These are phyloP conservation scores for Panurus biarmicus DNA, from an alignment of 2,113 vertebrate species.

Conservation along the genomic window DNA sequence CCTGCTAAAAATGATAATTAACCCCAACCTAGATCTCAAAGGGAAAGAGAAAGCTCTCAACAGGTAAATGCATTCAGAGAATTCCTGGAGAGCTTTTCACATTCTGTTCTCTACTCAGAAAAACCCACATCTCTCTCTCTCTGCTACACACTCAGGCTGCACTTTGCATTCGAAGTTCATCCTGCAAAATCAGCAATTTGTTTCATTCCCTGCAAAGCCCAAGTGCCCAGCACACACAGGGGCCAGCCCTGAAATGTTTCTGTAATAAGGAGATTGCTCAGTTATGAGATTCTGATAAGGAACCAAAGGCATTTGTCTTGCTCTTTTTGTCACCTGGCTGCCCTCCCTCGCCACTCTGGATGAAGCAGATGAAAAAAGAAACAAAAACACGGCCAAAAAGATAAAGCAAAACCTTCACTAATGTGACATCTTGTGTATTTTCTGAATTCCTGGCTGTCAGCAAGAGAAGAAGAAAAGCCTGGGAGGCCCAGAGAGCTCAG, in stretches of 20 bases:
- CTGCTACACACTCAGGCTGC: not conserved
- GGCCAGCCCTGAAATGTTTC: not conserved
- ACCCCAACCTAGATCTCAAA: not conserved
- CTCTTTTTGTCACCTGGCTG: not conserved
- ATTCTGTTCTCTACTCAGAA: not conserved
- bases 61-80: not conserved
- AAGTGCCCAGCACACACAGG: not conserved
- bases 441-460: constrained; percentile 33
- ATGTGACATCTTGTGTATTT: not conserved
- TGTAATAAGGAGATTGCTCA: not conserved
- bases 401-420: not conserved
- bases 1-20: constrained; percentile 22
- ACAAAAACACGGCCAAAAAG: not conserved
- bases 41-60: not conserved
- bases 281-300: not conserved
- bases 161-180: not conserved
- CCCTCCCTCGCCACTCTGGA: not conserved
- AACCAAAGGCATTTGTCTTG: not conserved
- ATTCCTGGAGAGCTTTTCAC: not conserved
- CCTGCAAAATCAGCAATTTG: constrained; percentile 1
- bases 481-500: not conserved
- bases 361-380: not conserved
- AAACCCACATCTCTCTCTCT: not conserved
- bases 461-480: not conserved
- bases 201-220: not conserved